Evolutionary conservation across 2,113 vertebrate genomes (phyloP), one percentile per base, ranked within the genome.

Genomic region (Myxocyprinus asiaticus): DNA sequence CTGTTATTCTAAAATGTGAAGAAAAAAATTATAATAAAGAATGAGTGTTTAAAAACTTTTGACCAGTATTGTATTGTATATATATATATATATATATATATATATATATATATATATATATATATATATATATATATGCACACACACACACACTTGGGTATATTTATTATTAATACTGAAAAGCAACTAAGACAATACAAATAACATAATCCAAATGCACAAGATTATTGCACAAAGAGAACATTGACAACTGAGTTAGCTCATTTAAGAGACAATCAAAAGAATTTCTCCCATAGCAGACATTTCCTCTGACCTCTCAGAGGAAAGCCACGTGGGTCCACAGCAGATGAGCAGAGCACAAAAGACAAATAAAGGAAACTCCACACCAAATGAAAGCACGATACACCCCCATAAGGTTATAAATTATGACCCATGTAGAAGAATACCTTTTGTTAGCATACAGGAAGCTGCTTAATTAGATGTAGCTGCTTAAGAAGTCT

Each of bases 231-330:
- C 55, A 56, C 4, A n/a, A 1, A n/a, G 55, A 56, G 12, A 6
- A 56, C 14, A 56, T n/a, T 56, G 55, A 6, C 55, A 56, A 56
- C 4, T n/a, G 55, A 56, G 55, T 56, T 14, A n/a, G 55, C 55
- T 12, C 55, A 14, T 56, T 70, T 14, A 74, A 58, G 7, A 50
- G 62, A 65, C 33, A 73, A 74, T 68, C 63, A 67, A 68, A 43
- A 62, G 14, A 10, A 67, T n/a, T 42, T 80, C 56, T 50, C 50
- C 56, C 12, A 81, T 8, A 75, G 42, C 77, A 67, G 63, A 43
- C 65, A 75, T 67, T 84, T 84, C 75, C 75, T 69, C 42, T 81
- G 79, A 85, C 81, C 76, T 83, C 69, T 78, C 48, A 5, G 10
- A 78, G 66, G 3, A 71, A 72, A 17, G 47, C 70, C 76, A 79